Evolutionary conservation across 2,113 vertebrate genomes (phyloP).

Genomic region (Stegostoma tigrinum): DNA sequence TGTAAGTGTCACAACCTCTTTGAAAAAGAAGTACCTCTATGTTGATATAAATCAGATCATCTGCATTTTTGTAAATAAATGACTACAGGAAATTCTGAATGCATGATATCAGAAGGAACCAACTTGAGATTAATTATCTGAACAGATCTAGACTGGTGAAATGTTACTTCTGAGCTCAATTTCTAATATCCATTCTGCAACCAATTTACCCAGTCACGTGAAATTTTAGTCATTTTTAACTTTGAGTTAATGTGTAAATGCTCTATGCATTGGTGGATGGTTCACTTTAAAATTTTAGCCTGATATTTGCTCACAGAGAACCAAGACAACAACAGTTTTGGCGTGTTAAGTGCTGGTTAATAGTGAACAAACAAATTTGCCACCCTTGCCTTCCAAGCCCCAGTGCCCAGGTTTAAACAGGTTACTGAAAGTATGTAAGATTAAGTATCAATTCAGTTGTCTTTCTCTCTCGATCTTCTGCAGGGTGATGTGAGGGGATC

Average conservation of each 20-base stretch:
- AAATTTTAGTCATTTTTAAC: neutral
- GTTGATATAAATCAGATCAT: neutral
- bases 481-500: neutral
- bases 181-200: neutral
- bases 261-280: neutral
- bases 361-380: neutral
- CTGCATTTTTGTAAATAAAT: neutral
- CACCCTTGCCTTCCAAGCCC: neutral
- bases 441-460: neutral
- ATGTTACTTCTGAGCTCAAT: neutral
- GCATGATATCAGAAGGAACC: neutral
- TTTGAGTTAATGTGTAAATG: neutral
- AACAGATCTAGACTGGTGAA: neutral
- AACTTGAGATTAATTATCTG: neutral
- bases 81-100: neutral
- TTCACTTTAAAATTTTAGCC: neutral
- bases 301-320: neutral
- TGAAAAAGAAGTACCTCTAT: neutral
- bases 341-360: neutral
- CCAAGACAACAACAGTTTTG: neutral
- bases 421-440: neutral
- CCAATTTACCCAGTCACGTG: neutral
- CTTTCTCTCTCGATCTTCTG: neutral
- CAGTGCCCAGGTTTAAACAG: neutral
- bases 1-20: neutral